phyloP scores from a whole-genome alignment of 2,797 vertebrate species.

The Bryconaethiops microstoma region DNA sequence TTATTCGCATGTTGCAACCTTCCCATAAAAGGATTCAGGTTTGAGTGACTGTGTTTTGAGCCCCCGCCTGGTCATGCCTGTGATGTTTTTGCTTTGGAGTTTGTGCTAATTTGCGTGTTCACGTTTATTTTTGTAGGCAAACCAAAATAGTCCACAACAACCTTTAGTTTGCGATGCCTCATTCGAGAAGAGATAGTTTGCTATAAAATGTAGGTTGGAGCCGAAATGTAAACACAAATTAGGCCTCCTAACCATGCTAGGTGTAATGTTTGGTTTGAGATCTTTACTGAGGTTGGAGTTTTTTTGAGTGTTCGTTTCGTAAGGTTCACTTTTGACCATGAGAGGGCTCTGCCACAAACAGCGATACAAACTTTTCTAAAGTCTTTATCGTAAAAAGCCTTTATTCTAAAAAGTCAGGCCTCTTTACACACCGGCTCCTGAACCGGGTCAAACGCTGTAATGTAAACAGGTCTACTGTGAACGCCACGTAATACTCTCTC shows the following conservation, averaged over 20 bases:
- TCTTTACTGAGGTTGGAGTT: conserved; percentile 20
- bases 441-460: conserved; percentile 20
- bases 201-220: conserved; percentile 33
- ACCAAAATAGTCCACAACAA: not conserved
- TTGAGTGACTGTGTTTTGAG: conserved; percentile 22
- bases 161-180: conserved; percentile 16
- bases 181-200: conserved; percentile 14
- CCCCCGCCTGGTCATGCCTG: conserved; percentile 10
- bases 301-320: not conserved
- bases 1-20: conserved; percentile 24
- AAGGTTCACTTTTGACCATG: conserved; percentile 9
- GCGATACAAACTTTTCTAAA: conserved; percentile 1
- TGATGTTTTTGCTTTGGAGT: conserved; percentile 5
- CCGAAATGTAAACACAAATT: conserved; percentile 34
- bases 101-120: conserved; percentile 25
- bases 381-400: conserved; percentile 10
- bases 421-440: conserved; percentile 33
- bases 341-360: conserved; percentile 12
- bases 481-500: conserved; percentile 30
- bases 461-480: conserved; percentile 23
- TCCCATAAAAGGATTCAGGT: conserved; percentile 10
- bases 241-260: conserved; percentile 28
- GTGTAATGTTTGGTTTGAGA: conserved; percentile 30
- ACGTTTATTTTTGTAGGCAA: conserved; percentile 24
- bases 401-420: conserved; percentile 19